These are phyloP conservation scores for Trichopoda pennipes DNA, from an alignment of 2,888 invertebrate species.

Conservation along the genomic window DNA sequence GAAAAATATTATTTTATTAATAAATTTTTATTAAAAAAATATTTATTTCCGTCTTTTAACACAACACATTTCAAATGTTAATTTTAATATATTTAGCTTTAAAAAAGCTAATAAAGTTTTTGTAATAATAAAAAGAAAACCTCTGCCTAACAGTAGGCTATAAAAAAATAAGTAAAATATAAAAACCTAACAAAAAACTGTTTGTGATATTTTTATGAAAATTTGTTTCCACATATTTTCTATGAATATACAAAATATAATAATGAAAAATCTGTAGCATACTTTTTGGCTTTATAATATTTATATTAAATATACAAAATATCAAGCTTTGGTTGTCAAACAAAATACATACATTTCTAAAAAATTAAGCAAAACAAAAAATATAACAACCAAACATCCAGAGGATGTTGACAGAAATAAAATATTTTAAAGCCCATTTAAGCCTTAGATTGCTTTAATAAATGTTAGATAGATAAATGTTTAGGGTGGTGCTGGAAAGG, in stretches of 20 bases:
- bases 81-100: no score
- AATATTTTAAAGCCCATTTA: neutral
- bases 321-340: neutral
- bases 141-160: no score
- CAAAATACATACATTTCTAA: neutral
- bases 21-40: neutral
- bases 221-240: neutral
- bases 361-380: neutral
- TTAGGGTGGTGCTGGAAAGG: no score
- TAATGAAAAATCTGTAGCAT: neutral
- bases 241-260: neutral
- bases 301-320: neutral
- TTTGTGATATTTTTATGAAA: neutral
- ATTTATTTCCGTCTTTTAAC: neutral
- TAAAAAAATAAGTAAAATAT: no score
- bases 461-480: no score
- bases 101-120: no score
- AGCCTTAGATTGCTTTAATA: no score
- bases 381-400: neutral
- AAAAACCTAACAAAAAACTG: no score
- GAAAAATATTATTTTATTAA: neutral
- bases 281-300: neutral
- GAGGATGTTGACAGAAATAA: neutral
- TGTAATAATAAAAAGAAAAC: no score
- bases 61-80: no score